These are phyloP conservation scores for Matsumurasca onukii DNA, from an alignment of 1,140 invertebrate genomes.

Conservation along the genomic window DNA sequence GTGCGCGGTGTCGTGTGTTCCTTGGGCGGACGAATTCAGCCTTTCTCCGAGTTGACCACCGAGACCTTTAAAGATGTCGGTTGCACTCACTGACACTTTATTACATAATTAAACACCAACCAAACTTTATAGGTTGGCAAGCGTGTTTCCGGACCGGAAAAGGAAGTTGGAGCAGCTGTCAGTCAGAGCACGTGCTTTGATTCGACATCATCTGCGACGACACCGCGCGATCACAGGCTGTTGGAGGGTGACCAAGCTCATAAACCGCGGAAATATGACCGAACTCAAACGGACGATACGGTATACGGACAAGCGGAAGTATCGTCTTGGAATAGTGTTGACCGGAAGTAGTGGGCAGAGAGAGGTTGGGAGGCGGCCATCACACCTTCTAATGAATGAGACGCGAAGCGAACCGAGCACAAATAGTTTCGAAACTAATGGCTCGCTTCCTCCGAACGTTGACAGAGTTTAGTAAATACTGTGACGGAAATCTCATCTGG, in stretches of 20 bases:
- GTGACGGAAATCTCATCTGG: too few species aligned
- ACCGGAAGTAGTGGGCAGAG: slow-evolving; percentile 7
- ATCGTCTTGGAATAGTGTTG: slow-evolving; percentile 1
- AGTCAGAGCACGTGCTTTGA: too few species aligned
- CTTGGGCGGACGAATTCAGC: too few species aligned
- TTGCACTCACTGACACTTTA: too few species aligned
- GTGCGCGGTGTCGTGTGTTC: too few species aligned
- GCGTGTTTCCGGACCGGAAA: background rate
- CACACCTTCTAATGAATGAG: slow-evolving; percentile 15
- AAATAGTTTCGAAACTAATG: background rate
- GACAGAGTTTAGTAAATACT: background rate
- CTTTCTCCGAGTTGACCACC: too few species aligned
- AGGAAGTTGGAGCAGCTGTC: background rate
- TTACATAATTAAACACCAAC: too few species aligned
- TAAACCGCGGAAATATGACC: background rate
- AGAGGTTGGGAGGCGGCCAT: background rate
- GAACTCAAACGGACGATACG: background rate
- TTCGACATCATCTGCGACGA: too few species aligned
- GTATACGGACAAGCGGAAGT: background rate
- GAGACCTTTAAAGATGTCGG: too few species aligned
- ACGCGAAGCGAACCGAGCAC: background rate
- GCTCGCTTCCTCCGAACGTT: background rate
- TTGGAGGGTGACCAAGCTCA: background rate
- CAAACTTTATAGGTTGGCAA: too few species aligned
- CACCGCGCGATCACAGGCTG: background rate